Evolutionary conservation across 2,113 vertebrate genomes (phyloP), one percentile per base, ranked within the genome.

Genomic region (Hystrix brachyura): DNA sequence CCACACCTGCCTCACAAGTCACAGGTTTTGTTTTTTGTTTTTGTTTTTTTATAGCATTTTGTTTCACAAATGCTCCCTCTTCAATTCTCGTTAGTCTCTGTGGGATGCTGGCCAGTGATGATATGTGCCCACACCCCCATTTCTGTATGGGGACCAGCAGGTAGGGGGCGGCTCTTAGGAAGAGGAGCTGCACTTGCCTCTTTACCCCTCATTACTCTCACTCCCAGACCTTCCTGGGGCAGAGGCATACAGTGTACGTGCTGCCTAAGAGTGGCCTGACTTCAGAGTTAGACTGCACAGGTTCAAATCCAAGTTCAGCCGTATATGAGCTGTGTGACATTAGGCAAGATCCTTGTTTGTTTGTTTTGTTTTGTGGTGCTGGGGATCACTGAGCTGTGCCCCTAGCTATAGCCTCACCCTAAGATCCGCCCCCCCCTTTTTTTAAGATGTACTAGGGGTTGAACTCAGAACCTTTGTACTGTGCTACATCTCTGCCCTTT

Each of bases 31-130:
- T 62, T 78, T 95, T n/a, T 71, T 85, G 78, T 8, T 81, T 91
- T 88, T 82, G 46, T 90, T 79, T 88, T 55, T 80, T 90, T 83
- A 12, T 57, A n/a, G 14, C 17, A 19, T 90, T 96, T 92, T 78
- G 64, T 90, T 84, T 65, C 67, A 62, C 9, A 23, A 12, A 27
- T 9, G 19, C 32, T 67, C 2, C 38, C 43, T 87, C n/a, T 48
- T 87, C n/a, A 48, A 4, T 85, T 43, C 43, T 90, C 34, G 11
- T 59, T 90, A 38, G 5, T 74, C 18, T 81, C 71, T 25, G 6
- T 91, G 89, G 67, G 60, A 51, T 53, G 29, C 43, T 10, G 4
- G 21, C 64, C 8, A 9, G 38, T 10, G 81, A 15, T 81, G 38
- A 62, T 69, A 32, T 15, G 7, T 14, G 5, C 3, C 18, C 7